These are phyloP conservation scores for Torymus auratus DNA, from an alignment of 2,888 invertebrate genomes.

Conservation along the genomic window DNA sequence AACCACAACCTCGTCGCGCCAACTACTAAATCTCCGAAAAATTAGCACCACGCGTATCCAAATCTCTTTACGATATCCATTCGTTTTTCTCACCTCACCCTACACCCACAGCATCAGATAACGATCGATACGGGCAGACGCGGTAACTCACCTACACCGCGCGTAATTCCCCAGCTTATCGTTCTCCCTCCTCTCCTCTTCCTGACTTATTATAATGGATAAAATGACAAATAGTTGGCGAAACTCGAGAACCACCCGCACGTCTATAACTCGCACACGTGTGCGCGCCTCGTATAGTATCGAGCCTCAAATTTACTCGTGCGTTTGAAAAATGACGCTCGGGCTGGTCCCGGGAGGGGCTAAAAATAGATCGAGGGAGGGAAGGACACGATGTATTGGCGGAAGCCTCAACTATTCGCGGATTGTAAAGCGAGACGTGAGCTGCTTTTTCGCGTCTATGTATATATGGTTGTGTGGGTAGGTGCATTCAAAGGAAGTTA, in stretches of 20 bases:
- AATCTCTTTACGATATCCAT: background rate
- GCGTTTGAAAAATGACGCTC: conserved; percentile 17
- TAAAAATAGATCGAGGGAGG: background rate
- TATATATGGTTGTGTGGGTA: too few relatives aligned
- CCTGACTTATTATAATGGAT: conserved; percentile 44
- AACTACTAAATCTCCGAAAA: too few relatives aligned
- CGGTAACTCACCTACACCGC: conserved; percentile 10
- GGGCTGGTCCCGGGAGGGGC: background rate
- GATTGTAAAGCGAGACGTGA: too few relatives aligned
- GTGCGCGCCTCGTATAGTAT: background rate
- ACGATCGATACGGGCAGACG: conserved; percentile 18
- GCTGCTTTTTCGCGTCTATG: too few relatives aligned
- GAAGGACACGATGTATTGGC: too few relatives aligned
- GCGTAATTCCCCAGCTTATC: conserved; percentile 36
- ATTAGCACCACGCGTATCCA: background rate
- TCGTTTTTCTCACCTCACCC: background rate
- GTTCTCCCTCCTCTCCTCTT: background rate
- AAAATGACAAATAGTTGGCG: conserved; percentile 35
- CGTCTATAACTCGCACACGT: background rate
- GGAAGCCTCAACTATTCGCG: too few relatives aligned
- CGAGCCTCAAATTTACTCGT: background rate
- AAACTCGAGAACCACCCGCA: background rate
- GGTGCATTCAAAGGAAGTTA: too few relatives aligned
- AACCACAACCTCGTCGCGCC: too few relatives aligned
- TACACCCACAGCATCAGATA: background rate